Base-by-base conservation (phyloP, 2,888 invertebrate species). In the Leptinotarsa tumamoca region DNA sequence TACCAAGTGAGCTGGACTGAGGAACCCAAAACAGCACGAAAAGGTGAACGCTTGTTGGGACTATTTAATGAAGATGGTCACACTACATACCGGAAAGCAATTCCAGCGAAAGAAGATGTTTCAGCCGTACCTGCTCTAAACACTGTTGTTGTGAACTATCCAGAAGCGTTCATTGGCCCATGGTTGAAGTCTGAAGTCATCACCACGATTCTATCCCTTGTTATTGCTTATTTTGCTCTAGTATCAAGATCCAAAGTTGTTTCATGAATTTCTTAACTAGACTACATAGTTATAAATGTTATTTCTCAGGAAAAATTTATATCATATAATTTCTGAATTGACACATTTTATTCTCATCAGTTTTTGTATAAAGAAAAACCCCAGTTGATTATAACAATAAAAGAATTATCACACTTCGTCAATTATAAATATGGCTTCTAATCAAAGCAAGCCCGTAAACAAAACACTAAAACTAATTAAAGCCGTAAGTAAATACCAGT, bases 41-140 rank as follows among this genome's bases (percentile, higher is more conserved):
- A 96, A 67, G 98, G 97, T 49, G 93, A 93, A 68, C 94, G 96
- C 83, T 91, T 92, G 75, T 91, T 98, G 68, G 93, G 94, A 78
- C 90, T 99, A 23, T 94, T 95, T 84, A 97, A 98, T 83, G 98
- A 98, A 89, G 98, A 98, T 86, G 96, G 96, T 76, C 97, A 95
- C 89, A 93, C 95, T 1, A 93, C 94, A 7, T 91, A 97, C 72
- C 93, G 95, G 75, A 97, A 98, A 87, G 96, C 95, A 5, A 90
- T 94, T 27, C 92, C 95, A 70, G 90, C 93, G 75, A 94, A 94
- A 80, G 94, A 95, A 80, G 91, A 92, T 74, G 90, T 92, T 2
- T 89, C 91, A 5, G 89, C 91, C 50, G 91, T 95, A 4, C 92
- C 93, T 80, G 92, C 95, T 0, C 88, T 96, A 4, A 91, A 94